Percentiles rank a stretch among this genome's conserved stretches.
These are phyloP conservation scores for Oscheius sp. DNA, from an alignment of 2,888 invertebrate genomes.

Conservation along the genomic window DNA sequence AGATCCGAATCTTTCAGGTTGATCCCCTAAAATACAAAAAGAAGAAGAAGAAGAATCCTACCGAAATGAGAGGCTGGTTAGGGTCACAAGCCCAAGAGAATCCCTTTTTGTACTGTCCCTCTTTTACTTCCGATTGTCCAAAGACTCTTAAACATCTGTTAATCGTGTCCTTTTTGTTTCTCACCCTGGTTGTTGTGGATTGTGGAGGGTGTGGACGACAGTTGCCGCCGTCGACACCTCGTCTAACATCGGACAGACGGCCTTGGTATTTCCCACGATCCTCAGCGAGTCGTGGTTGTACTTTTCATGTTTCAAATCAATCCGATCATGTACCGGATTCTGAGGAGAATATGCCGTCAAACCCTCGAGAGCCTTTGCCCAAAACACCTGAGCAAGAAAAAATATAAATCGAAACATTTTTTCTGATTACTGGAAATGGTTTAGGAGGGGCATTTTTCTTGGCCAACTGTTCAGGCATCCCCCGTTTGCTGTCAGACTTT, in stretches of 20 bases:
- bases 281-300: slow-evolving; percentile 35
- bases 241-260: slow-evolving; percentile 22
- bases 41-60: not conserved
- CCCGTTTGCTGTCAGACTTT: slow-evolving; percentile 40
- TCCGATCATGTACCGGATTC: slow-evolving; percentile 47
- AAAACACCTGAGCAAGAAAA: slow-evolving; percentile 60
- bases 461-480: slow-evolving; percentile 33
- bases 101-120: slow-evolving; percentile 36
- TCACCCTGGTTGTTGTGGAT: slow-evolving; percentile 40
- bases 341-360: slow-evolving; percentile 63
- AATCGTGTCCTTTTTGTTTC: not conserved
- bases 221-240: slow-evolving; percentile 46
- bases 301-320: slow-evolving; percentile 34
- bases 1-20: too few species aligned
- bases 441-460: slow-evolving; percentile 40
- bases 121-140: slow-evolving; percentile 50
- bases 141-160: slow-evolving; percentile 38
- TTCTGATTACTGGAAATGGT: slow-evolving; percentile 39
- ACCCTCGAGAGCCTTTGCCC: slow-evolving; percentile 69
- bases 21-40: too few species aligned
- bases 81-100: slow-evolving; percentile 39
- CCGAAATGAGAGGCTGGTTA: slow-evolving; percentile 55
- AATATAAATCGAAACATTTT: not conserved
- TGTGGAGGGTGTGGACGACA: slow-evolving; percentile 42
- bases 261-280: slow-evolving; percentile 33